A percentile compares a stretch with the other conserved stretches of the same genome.
Evolutionary conservation across 2,113 vertebrate genomes (phyloP).

Genomic region (Arizona elegans): DNA sequence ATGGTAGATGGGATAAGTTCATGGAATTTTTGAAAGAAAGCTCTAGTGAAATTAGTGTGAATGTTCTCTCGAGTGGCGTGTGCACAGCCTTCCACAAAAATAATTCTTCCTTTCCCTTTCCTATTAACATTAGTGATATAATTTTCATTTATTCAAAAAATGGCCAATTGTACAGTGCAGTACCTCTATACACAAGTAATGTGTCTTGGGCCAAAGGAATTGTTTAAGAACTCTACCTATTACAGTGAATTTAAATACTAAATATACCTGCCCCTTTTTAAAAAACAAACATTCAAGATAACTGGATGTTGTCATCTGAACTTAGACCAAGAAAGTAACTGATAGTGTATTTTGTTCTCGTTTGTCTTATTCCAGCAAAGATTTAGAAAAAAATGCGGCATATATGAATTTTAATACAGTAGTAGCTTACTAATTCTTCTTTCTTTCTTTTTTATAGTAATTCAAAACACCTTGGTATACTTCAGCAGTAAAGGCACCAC

Average conservation of each 20-base stretch:
- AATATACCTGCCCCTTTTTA: neutral
- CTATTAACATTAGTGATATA: neutral
- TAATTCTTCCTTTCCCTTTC: neutral
- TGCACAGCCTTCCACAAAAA: neutral
- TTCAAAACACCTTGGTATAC: conserved; percentile 21
- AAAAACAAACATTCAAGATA: neutral
- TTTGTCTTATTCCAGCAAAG: neutral
- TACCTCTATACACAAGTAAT: neutral
- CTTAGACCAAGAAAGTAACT: neutral
- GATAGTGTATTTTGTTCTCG: neutral
- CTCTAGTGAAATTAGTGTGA: neutral
- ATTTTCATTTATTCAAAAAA: neutral
- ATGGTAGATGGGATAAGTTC: neutral
- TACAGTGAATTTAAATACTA: neutral
- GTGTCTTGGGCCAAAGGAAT: neutral
- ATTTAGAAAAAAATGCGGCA: accelerated
- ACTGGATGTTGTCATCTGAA: neutral
- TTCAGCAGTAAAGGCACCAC: neutral
- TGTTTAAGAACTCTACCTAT: neutral
- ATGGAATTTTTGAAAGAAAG: neutral
- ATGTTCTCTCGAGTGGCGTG: neutral
- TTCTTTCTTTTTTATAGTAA: conserved; percentile 56
- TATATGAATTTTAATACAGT: neutral
- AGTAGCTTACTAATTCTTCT: accelerated
- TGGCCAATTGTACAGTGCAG: neutral